Evolutionary conservation across 2,888 invertebrate species (phyloP).

Genomic region (Timema cristinae): DNA sequence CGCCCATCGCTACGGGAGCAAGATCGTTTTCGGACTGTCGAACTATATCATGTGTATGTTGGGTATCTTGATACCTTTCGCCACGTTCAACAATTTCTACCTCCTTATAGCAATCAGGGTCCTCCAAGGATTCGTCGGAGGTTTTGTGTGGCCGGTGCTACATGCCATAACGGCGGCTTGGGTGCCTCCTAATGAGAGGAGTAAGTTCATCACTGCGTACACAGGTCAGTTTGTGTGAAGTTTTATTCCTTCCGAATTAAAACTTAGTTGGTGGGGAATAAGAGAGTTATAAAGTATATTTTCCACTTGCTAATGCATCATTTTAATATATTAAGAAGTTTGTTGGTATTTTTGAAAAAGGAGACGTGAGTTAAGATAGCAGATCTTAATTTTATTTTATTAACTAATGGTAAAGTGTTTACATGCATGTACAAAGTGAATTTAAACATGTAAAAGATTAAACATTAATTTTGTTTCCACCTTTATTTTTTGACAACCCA

Average conservation of each 20-base stretch:
- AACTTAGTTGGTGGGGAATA: background rate
- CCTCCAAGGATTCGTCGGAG: slow-evolving; percentile 64
- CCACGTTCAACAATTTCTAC: slow-evolving; percentile 54
- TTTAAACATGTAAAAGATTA: too few relatives aligned
- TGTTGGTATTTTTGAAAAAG: too few relatives aligned
- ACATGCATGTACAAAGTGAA: too few relatives aligned
- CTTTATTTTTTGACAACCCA: too few relatives aligned
- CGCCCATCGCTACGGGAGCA: slow-evolving; percentile 66
- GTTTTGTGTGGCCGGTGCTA: slow-evolving; percentile 71
- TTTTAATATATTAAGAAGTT: too few relatives aligned
- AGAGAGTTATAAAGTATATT: too few relatives aligned
- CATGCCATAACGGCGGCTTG: slow-evolving; percentile 73
- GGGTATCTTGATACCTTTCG: slow-evolving; percentile 61
- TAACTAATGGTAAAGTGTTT: too few relatives aligned
- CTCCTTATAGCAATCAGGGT: slow-evolving; percentile 57
- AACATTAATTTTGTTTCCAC: too few relatives aligned
- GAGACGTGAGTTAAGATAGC: too few relatives aligned
- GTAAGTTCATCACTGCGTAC: slow-evolving; percentile 63
- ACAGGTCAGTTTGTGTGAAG: slow-evolving; percentile 44
- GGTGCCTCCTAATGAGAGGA: slow-evolving; percentile 79
- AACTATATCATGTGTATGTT: slow-evolving; percentile 60
- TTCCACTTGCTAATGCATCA: too few relatives aligned
- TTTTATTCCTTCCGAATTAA: too few relatives aligned
- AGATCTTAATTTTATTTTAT: too few relatives aligned
- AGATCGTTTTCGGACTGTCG: slow-evolving; percentile 63